A percentile compares a stretch with the other conserved stretches of the same genome.
These are phyloP conservation scores for Ormyrus nitidulus DNA, from an alignment of 2,888 invertebrate genomes.

Conservation along the genomic window DNA sequence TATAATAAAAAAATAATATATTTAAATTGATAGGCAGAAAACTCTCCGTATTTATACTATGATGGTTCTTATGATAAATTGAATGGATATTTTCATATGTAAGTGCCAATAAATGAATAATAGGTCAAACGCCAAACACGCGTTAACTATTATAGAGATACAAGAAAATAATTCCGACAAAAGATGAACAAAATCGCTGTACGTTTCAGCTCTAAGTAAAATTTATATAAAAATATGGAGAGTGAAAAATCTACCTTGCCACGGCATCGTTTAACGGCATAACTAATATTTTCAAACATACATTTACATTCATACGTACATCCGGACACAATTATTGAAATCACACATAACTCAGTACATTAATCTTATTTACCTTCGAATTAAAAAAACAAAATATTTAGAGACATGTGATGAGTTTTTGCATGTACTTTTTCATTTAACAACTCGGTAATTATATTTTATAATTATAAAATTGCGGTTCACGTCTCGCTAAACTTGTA, in stretches of 20 bases:
- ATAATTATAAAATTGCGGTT: conserved; percentile 18
- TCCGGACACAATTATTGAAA: neutral
- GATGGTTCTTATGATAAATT: conserved; percentile 32
- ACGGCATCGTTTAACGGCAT: conserved; percentile 50
- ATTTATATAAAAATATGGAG: conserved; percentile 58
- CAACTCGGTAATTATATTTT: conserved; percentile 47
- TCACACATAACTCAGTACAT: no score
- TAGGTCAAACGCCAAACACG: conserved; percentile 30
- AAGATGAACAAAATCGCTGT: conserved; percentile 5
- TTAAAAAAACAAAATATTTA: conserved; percentile 47
- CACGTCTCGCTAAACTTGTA: conserved; percentile 26
- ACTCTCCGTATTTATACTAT: conserved; percentile 14
- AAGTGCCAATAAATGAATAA: conserved; percentile 48
- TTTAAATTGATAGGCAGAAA: conserved; percentile 36
- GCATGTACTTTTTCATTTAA: conserved; percentile 24
- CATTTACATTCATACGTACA: conserved; percentile 18
- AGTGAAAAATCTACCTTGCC: conserved; percentile 56
- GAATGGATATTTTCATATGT: conserved; percentile 36
- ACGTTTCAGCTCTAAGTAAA: conserved; percentile 47
- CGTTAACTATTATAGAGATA: neutral
- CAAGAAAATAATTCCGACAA: conserved; percentile 15
- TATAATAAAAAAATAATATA: conserved; percentile 30
- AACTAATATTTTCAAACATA: conserved; percentile 19
- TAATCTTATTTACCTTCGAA: conserved; percentile 13
- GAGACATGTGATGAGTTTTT: conserved; percentile 21